Evolutionary conservation across 2,888 invertebrate species (phyloP).

Genomic region (Craniophora ligustri): DNA sequence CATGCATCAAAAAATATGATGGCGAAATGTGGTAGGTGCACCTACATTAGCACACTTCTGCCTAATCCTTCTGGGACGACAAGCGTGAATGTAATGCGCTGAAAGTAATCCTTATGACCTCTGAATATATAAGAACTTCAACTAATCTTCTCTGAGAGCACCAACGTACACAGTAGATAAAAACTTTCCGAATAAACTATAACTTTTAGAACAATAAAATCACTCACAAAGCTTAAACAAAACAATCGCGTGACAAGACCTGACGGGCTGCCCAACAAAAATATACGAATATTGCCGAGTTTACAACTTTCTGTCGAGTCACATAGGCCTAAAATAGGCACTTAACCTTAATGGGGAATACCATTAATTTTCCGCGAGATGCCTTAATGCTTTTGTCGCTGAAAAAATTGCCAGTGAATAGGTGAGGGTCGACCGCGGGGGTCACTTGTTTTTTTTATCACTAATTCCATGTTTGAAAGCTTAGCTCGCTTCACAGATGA

Average conservation of each 20-base stretch:
- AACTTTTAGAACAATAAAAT: constrained; percentile 15
- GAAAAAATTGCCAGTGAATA: constrained; percentile 71
- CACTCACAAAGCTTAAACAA: constrained; percentile 20
- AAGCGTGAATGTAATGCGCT: too few species aligned
- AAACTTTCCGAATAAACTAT: too few species aligned
- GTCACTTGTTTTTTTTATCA: constrained; percentile 56
- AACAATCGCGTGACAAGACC: constrained; percentile 44
- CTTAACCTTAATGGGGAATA: constrained; percentile 80
- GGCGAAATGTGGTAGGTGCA: too few species aligned
- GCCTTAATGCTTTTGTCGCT: constrained; percentile 77
- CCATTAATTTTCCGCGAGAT: constrained; percentile 80
- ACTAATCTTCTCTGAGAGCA: too few species aligned
- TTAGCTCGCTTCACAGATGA: constrained; percentile 42
- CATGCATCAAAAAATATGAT: too few species aligned
- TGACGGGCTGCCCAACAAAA: constrained; percentile 57
- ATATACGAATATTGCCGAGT: constrained; percentile 62
- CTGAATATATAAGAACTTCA: too few species aligned
- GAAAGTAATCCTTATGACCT: too few species aligned
- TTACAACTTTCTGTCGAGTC: constrained; percentile 77
- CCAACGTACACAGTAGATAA: too few species aligned
- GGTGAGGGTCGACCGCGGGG: constrained; percentile 60
- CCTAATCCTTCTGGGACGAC: too few species aligned
- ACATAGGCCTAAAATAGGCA: constrained; percentile 80
- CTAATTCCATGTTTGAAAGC: constrained; percentile 57
- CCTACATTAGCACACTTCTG: too few species aligned